Evolutionary conservation across 2,888 invertebrate genomes (phyloP).

Genomic region (Spisula solida): DNA sequence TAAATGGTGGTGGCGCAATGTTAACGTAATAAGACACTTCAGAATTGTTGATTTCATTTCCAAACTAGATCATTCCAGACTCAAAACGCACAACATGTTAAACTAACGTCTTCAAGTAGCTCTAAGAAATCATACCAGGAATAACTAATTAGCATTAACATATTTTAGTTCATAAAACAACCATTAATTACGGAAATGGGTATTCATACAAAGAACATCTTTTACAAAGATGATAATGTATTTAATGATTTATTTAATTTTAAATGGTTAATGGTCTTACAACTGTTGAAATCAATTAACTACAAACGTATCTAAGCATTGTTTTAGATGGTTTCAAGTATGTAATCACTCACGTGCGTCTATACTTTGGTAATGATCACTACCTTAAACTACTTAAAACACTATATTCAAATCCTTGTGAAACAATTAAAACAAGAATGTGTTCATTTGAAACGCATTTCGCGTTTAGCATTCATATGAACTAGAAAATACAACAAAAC

Average conservation of each 20-base stretch:
- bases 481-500: no score
- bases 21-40: no score
- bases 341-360: not conserved
- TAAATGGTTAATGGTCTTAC: not conserved
- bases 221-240: constrained; percentile 9
- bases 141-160: not conserved
- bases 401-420: no score
- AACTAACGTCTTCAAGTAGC: no score
- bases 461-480: no score
- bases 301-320: not conserved
- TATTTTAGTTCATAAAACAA: not conserved
- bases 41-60: no score
- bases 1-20: no score
- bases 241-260: not conserved
- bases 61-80: no score
- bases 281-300: not conserved
- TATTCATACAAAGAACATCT: not conserved
- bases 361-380: no score
- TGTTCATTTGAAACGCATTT: no score
- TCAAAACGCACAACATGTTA: not conserved
- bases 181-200: not conserved
- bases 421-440: no score
- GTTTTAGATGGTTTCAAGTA: not conserved
- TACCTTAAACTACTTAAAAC: no score
- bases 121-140: not conserved